A percentile compares a stretch with the other conserved stretches of the same genome.
Evolutionary conservation across 2,888 invertebrate species (phyloP).

Genomic region (Oligia strigilis): DNA sequence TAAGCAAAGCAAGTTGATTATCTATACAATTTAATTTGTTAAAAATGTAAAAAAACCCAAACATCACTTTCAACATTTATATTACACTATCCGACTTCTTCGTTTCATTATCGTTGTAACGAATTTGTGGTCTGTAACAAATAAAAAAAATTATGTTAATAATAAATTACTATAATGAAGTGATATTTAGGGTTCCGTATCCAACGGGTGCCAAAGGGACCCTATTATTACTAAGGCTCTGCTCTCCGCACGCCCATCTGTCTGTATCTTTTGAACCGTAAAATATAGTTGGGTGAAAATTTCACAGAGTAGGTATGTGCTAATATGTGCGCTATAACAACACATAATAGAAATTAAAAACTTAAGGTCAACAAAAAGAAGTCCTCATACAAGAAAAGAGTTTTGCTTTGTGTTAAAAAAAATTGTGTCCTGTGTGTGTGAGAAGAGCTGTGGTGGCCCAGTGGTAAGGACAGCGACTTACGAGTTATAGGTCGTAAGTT

Average conservation of each 20-base stretch:
- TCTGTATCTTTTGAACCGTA: not conserved
- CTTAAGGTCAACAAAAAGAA: too few species aligned
- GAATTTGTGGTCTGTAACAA: constrained; percentile 47
- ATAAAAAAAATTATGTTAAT: constrained; percentile 10
- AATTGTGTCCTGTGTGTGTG: too few species aligned
- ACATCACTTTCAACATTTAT: constrained; percentile 20
- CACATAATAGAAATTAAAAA: too few species aligned
- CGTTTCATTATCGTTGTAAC: constrained; percentile 57
- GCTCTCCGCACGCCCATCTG: not conserved
- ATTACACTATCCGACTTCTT: constrained; percentile 52
- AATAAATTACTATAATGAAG: not conserved
- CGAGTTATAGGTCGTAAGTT: too few species aligned
- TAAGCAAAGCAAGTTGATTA: constrained; percentile 65
- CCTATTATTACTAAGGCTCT: not conserved
- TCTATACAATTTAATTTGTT: constrained; percentile 48
- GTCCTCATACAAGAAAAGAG: too few species aligned
- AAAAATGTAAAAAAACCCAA: constrained; percentile 37
- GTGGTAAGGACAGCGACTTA: too few species aligned
- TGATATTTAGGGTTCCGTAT: too few species aligned
- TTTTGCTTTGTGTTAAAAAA: too few species aligned
- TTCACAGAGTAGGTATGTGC: not conserved
- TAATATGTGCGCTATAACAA: too few species aligned
- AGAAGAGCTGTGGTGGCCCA: too few species aligned
- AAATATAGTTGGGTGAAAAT: too few species aligned
- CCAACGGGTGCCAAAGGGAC: not conserved